Percentiles rank a stretch among this genome's conserved stretches.
Conservation (phyloP, 2,113 vertebrate genomes). For the Bucco capensis region DNA sequence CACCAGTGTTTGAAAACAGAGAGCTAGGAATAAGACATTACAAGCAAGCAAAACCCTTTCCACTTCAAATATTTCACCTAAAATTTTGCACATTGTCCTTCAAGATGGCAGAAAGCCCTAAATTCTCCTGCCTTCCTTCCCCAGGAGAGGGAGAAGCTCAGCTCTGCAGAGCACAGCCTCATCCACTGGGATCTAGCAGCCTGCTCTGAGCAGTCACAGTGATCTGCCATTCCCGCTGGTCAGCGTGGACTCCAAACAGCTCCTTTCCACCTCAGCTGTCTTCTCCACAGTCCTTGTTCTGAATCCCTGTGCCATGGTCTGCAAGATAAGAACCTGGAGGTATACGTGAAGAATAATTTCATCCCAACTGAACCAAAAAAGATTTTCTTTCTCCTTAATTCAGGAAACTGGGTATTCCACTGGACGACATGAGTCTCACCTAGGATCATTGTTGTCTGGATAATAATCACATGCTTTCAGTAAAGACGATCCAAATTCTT, state of each 20-base stretch:
- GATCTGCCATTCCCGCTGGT: not conserved
- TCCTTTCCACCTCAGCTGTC: not conserved
- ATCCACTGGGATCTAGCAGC: accelerated
- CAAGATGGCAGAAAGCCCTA: not conserved
- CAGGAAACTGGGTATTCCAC: not conserved
- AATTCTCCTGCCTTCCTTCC: not conserved
- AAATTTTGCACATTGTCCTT: not conserved
- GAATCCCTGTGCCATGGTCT: not conserved
- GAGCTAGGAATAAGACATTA: not conserved
- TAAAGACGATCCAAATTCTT: not conserved
- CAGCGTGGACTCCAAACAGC: not conserved
- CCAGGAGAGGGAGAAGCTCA: not conserved
- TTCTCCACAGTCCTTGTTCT: not conserved
- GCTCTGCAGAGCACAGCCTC: not conserved
- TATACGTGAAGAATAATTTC: not conserved
- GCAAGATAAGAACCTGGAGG: not conserved
- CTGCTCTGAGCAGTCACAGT: not conserved
- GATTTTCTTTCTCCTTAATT: not conserved
- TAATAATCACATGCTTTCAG: not conserved
- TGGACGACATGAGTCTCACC: not conserved
- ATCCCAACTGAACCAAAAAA: not conserved
- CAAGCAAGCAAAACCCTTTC: not conserved
- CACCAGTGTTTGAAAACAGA: not conserved
- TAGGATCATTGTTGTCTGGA: not conserved
- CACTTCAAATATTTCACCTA: not conserved